Percentiles rank a stretch among this genome's conserved stretches.
Conservation (phyloP, 2,797 vertebrate species). For the Aulostomus chinensis region DNA sequence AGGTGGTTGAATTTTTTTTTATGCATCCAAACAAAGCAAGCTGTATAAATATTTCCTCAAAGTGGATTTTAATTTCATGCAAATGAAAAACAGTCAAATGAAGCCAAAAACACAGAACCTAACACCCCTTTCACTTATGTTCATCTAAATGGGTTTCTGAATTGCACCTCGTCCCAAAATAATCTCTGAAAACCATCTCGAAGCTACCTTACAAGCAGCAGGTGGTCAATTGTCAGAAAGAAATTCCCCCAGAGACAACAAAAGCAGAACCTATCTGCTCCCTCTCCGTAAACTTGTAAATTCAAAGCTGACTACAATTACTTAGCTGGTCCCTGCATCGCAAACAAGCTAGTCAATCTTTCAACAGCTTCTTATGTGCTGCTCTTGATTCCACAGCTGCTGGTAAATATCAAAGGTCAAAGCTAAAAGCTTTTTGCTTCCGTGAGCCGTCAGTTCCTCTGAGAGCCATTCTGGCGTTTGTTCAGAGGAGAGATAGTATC, state of each 20-base stretch:
- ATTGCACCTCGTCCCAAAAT: slow-evolving; percentile 8
- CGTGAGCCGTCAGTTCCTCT: slow-evolving; percentile 26
- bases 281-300: slow-evolving; percentile 49
- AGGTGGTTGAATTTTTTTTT: too few species aligned
- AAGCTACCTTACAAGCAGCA: slow-evolving; percentile 27
- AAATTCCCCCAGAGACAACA: slow-evolving; percentile 36
- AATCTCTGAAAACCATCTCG: slow-evolving; percentile 8
- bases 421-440: slow-evolving; percentile 59
- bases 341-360: slow-evolving; percentile 42
- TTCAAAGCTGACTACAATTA: slow-evolving; percentile 32
- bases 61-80: slow-evolving; percentile 20
- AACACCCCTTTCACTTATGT: slow-evolving; percentile 1
- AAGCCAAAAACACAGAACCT: slow-evolving; percentile 2
- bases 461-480: slow-evolving; percentile 32
- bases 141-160: slow-evolving; percentile 12
- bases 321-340: slow-evolving; percentile 34
- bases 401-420: slow-evolving; percentile 60
- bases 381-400: slow-evolving; percentile 34
- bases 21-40: too few species aligned
- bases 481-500: slow-evolving; percentile 20
- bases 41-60: neutral
- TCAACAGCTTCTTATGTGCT: slow-evolving; percentile 36
- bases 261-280: slow-evolving; percentile 26
- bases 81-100: slow-evolving; percentile 13
- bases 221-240: slow-evolving; percentile 37